These are phyloP conservation scores for Lichenostomus cassidix DNA, from an alignment of 2,113 vertebrate genomes.

Conservation along the genomic window DNA sequence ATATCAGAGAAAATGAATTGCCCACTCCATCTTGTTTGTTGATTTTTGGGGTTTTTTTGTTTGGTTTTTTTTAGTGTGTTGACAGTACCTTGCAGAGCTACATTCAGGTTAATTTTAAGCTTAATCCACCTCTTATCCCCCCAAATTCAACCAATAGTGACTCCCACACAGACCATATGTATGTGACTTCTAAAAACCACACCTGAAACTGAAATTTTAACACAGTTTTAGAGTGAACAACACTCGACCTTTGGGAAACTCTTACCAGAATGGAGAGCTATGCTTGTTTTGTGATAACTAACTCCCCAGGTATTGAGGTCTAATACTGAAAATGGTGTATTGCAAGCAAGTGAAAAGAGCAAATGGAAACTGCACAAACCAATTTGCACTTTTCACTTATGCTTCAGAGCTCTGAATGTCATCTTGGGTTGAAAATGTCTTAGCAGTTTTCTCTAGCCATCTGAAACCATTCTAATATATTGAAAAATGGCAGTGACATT, in stretches of 20 bases:
- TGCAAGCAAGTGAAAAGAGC: slow-evolving; percentile 27
- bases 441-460: slow-evolving; percentile 34
- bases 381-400: slow-evolving; percentile 38
- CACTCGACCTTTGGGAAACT: not conserved
- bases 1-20: not conserved
- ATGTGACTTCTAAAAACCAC: not conserved
- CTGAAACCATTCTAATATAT: slow-evolving; percentile 38
- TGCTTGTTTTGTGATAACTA: slow-evolving; percentile 10
- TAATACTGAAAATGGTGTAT: slow-evolving; percentile 1
- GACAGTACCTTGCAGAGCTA: not conserved
- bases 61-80: not conserved
- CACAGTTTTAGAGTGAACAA: not conserved
- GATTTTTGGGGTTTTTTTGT: not conserved
- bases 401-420: slow-evolving; percentile 56
- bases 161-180: fast-evolving
- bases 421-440: slow-evolving; percentile 37
- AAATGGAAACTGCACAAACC: slow-evolving; percentile 47
- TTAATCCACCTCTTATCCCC: not conserved
- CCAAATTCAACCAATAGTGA: not conserved
- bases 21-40: not conserved
- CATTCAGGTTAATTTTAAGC: not conserved
- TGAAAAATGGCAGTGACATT: slow-evolving; percentile 47
- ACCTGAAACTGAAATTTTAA: not conserved
- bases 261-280: not conserved
- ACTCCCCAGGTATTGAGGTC: not conserved